Conservation (phyloP, 2,888 invertebrate species). For the Balanococcus diminutus region DNA sequence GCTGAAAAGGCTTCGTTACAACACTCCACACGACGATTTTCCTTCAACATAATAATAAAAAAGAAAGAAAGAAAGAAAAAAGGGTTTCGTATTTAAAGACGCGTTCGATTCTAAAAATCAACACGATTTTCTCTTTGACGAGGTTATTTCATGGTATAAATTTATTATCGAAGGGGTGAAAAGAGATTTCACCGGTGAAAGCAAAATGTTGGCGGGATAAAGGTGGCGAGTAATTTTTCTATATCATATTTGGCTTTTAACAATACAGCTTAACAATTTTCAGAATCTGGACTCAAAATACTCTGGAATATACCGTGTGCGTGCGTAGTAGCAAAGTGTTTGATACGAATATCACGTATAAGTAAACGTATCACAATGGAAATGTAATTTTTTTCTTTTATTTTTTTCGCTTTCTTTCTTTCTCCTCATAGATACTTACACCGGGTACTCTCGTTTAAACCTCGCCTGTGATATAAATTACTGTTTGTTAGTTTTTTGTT, state of each 20-base stretch:
- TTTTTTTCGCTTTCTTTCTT: background rate
- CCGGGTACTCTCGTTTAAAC: background rate
- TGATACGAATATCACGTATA: conserved; percentile 32
- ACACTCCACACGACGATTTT: background rate
- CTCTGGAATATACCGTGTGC: background rate
- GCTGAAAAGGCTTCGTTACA: background rate
- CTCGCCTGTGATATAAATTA: background rate
- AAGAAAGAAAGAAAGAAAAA: background rate
- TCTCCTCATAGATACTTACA: background rate
- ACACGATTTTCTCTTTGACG: background rate
- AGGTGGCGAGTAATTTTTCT: background rate
- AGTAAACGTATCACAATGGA: background rate
- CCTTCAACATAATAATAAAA: background rate
- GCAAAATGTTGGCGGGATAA: background rate
- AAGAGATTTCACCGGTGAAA: background rate
- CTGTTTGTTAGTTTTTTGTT: background rate
- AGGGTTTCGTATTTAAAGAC: background rate
- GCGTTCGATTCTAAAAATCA: background rate
- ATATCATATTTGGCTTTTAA: conserved; percentile 13
- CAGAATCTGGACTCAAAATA: background rate
- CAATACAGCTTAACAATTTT: conserved; percentile 4
- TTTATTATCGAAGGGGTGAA: background rate
- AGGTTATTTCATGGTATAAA: background rate
- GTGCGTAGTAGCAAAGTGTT: background rate
- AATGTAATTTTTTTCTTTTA: background rate